Base-by-base conservation (phyloP, 2,113 vertebrate genomes). In the Hydrochoerus hydrochaeris region DNA sequence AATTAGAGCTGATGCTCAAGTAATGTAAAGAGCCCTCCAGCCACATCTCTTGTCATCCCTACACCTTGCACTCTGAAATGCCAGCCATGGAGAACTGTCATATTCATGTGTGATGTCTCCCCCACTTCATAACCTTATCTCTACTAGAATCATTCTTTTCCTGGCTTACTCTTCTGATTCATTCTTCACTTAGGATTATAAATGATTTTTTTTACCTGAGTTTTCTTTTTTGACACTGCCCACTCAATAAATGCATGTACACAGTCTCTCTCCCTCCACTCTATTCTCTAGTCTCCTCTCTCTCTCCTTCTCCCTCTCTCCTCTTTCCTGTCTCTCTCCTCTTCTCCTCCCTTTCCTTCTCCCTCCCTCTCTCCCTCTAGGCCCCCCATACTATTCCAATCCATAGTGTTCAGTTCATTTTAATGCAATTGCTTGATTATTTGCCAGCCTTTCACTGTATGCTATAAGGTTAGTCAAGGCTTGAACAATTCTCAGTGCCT, bases 341-440 rank as follows among this genome's bases (percentile, higher is more conserved):
- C 49, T 30, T 14, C 32, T 46, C 16, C 19, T 71, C 17, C n/a
- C 4, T 44, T 11, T 16, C 63, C 63, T 6, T 10, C 4, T 26
- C 13, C 1, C 7, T 12, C 7, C 17, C n/a, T 3, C 41, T 12
- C 16, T 65, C 38, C 60, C 24, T 20, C 20, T 35, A 5, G 28
- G 35, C 1, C 32, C n/a, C 30, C 1, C 4, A 14, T 14, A 12
- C 35, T 16, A 84, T 69, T 49, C 4, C 30, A 83, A 73, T 38
- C 19, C 30, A 24, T 77, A 82, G 65, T 60, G 28, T 73, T 22
- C 90, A 28, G 44, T 89, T 92, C 44, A 89, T 85, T 92, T 94
- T 77, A 90, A 91, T 91, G 30, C 77, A 88, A 65, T 88, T 93
- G 52, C 32, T 86, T 87, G 17, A 81, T 90, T 85, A 95, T 46